A percentile compares a stretch with the other conserved stretches of the same genome.
Conservation (phyloP, 1,140 invertebrate genomes). For the Drosophila nikananu region DNA sequence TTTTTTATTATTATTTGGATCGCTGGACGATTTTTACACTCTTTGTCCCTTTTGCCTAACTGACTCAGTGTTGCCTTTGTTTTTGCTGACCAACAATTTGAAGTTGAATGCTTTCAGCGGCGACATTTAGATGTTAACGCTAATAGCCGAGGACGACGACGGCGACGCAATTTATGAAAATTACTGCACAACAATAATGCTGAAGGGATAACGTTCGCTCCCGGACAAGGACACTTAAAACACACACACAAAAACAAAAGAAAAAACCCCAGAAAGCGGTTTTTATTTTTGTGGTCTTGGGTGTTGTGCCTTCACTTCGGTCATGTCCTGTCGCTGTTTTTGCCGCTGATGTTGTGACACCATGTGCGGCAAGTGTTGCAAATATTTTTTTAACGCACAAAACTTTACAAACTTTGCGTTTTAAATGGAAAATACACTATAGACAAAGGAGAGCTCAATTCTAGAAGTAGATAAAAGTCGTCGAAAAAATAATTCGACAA, state of each 20-base stretch:
- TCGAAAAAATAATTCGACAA: not conserved
- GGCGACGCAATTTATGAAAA: slow-evolving; percentile 75
- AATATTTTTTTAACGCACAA: slow-evolving; percentile 74
- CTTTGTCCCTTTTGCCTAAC: slow-evolving; percentile 51
- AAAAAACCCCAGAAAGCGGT: slow-evolving; percentile 12
- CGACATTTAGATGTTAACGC: slow-evolving; percentile 74
- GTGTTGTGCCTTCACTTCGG: slow-evolving; percentile 50
- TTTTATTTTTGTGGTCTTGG: slow-evolving; percentile 49
- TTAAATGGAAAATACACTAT: slow-evolving; percentile 46
- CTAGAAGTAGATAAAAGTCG: not conserved
- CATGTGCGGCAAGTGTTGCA: slow-evolving; percentile 79
- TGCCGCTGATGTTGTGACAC: slow-evolving; percentile 62
- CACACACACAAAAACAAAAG: slow-evolving; percentile 6
- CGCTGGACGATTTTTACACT: slow-evolving; percentile 22
- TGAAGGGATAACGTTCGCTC: slow-evolving; percentile 49
- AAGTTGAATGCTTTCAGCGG: slow-evolving; percentile 62
- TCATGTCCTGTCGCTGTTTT: slow-evolving; percentile 50
- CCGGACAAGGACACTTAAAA: slow-evolving; percentile 67
- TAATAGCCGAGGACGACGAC: slow-evolving; percentile 69
- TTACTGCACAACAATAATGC: slow-evolving; percentile 70
- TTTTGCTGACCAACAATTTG: slow-evolving; percentile 48
- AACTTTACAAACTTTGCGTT: slow-evolving; percentile 76
- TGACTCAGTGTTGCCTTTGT: slow-evolving; percentile 31
- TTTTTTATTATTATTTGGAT: slow-evolving; percentile 30
- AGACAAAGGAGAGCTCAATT: not conserved